Evolutionary conservation across 2,113 vertebrate genomes (phyloP).

Genomic region (Hypanus sabinus): DNA sequence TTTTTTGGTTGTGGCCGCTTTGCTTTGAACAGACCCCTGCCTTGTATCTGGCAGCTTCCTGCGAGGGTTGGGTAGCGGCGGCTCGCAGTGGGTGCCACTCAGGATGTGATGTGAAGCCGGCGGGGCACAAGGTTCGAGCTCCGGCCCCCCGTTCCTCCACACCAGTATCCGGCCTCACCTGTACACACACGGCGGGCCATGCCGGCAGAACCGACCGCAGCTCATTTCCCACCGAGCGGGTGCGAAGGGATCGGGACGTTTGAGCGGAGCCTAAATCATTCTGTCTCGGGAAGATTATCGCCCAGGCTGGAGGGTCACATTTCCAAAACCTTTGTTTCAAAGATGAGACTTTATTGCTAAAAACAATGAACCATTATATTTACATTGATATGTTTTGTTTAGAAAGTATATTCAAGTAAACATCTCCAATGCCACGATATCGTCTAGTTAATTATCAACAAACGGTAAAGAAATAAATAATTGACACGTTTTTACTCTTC

Average conservation of each 20-base stretch:
- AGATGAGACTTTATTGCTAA: constrained; percentile 82
- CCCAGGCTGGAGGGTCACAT: constrained; percentile 29
- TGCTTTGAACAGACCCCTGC: background rate
- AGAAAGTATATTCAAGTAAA: constrained; percentile 83
- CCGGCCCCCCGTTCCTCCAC: too few species aligned
- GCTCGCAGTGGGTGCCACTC: too few species aligned
- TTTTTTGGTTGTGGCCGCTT: background rate
- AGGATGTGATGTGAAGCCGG: too few species aligned
- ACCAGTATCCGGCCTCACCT: too few species aligned
- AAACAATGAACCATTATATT: constrained; percentile 69
- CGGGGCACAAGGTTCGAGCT: too few species aligned
- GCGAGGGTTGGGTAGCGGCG: too few species aligned
- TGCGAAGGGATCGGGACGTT: background rate
- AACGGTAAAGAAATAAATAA: constrained; percentile 84
- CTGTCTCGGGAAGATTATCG: background rate
- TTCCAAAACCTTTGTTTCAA: constrained; percentile 55
- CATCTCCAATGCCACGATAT: constrained; percentile 77
- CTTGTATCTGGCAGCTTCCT: background rate
- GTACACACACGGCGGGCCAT: too few species aligned
- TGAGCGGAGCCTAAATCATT: too few species aligned
- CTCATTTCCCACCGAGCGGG: background rate
- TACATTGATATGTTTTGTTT: constrained; percentile 76
- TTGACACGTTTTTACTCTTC: constrained; percentile 71
- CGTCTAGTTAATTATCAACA: constrained; percentile 68
- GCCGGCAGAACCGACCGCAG: too few species aligned